Evolutionary conservation across 2,888 invertebrate species (phyloP).

Genomic region (Agrotis clavis): DNA sequence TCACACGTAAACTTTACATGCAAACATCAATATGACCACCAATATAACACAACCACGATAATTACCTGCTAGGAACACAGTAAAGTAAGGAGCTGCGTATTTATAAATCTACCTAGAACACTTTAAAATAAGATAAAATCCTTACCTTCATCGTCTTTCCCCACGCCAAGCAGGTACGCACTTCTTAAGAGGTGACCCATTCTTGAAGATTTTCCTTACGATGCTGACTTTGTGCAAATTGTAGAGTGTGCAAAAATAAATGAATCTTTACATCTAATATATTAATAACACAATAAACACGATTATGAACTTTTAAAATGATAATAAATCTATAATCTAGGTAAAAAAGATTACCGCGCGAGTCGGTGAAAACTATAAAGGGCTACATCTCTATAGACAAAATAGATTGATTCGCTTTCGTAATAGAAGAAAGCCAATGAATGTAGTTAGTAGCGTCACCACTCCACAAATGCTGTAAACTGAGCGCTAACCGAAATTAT

Average conservation of each 20-base stretch:
- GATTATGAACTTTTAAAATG: constrained; percentile 68
- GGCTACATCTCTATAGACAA: constrained; percentile 88
- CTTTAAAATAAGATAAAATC: constrained; percentile 17
- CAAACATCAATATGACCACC: constrained; percentile 13
- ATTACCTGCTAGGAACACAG: constrained; percentile 29
- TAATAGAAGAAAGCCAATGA: constrained; percentile 78
- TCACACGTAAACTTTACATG: constrained; percentile 19
- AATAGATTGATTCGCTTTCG: constrained; percentile 72
- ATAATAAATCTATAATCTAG: constrained; percentile 61
- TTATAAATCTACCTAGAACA: background rate
- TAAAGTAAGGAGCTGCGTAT: constrained; percentile 11
- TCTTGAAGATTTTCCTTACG: constrained; percentile 72
- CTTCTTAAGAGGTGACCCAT: constrained; percentile 88
- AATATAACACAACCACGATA: constrained; percentile 36
- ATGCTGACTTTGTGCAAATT: constrained; percentile 87
- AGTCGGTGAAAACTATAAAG: constrained; percentile 82
- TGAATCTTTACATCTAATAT: constrained; percentile 69
- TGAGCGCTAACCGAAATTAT: constrained; percentile 87
- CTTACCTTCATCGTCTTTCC: constrained; percentile 83
- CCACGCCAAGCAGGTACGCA: constrained; percentile 83
- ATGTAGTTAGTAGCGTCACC: constrained; percentile 83
- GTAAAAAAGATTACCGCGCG: constrained; percentile 80
- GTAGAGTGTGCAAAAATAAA: constrained; percentile 74
- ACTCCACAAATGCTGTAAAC: constrained; percentile 83
- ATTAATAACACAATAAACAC: constrained; percentile 67